Base-by-base conservation (phyloP, 2,797 vertebrate genomes). In the Choloepus didactylus region DNA sequence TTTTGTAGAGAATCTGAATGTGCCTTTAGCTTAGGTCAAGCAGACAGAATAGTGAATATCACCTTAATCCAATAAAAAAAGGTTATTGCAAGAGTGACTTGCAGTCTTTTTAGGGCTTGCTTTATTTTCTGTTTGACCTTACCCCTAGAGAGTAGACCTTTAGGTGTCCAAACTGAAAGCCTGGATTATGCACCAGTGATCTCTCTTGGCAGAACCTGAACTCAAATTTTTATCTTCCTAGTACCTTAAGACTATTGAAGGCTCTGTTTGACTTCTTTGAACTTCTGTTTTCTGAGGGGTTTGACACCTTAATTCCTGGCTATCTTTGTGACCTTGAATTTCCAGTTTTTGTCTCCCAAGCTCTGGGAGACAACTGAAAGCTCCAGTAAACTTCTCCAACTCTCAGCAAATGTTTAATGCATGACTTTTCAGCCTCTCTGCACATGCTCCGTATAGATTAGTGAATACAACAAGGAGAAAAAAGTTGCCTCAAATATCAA, bases 301-400 rank as follows among this genome's bases (percentile, higher is more conserved):
- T 66, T 80, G 73, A 69, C 73, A 80, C 14, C 10, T 80, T n/a
- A 19, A 49, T 84, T 84, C 69, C 72, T 88, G 49, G n/a, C n/a
- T 80, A 15, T 46, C 29, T 76, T 90, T 7, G 44, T 27, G 90
- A 49, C 9, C 31, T 54, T 87, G 41, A 67, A 62, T 82, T 87
- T 75, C 35, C 69, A 62, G 49, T 60, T 90, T 93, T 69, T 82
- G 29, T 73, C 64, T 80, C 84, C 85, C 84, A 94, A 44, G n/a
- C 80, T 80, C n/a, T 67, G 66, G 84, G 62, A 79, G 44, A 59
- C 41, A 9, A 84, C 72, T 73, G 70, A 83, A 80, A 60, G 44
- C 60, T 82, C 49, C 38, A 59, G 86, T 86, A 49, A 67, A 86
- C 9, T 60, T 35, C 49, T 72, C 81, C 86, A 41, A 81, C 60